A percentile compares a stretch with the other conserved stretches of the same genome.
Evolutionary conservation across 2,113 vertebrate genomes (phyloP).

Genomic region (Pluvialis apricaria): DNA sequence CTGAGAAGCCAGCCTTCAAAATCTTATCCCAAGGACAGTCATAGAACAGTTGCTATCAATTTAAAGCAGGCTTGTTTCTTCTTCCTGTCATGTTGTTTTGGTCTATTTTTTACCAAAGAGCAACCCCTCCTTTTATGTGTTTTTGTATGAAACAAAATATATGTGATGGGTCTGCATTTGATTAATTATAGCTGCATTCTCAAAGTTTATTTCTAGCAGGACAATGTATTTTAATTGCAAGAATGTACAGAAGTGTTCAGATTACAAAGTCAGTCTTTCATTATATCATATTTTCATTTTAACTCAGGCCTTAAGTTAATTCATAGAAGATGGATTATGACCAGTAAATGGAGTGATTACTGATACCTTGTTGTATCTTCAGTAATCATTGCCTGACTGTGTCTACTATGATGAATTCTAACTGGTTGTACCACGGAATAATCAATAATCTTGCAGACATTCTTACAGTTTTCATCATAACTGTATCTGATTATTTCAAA

Average conservation of each 20-base stretch:
- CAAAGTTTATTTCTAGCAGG: neutral
- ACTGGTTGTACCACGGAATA: neutral
- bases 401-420: neutral
- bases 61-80: neutral
- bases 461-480: neutral
- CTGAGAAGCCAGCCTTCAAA: neutral
- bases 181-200: neutral
- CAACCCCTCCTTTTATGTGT: neutral
- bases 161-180: neutral
- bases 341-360: neutral
- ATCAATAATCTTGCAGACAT: neutral
- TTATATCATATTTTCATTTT: neutral
- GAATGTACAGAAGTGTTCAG: neutral
- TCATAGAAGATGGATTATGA: neutral
- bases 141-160: neutral
- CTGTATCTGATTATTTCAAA: neutral
- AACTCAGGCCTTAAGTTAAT: neutral
- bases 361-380: neutral
- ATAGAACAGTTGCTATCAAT: neutral
- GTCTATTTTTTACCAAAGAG: neutral
- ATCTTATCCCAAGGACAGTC: neutral
- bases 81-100: neutral
- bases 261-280: neutral
- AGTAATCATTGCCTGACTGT: neutral
- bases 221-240: neutral